A percentile compares a stretch with the other conserved stretches of the same genome.
Evolutionary conservation across 2,888 invertebrate genomes (phyloP).

Genomic region (Opisthograptis luteolata): DNA sequence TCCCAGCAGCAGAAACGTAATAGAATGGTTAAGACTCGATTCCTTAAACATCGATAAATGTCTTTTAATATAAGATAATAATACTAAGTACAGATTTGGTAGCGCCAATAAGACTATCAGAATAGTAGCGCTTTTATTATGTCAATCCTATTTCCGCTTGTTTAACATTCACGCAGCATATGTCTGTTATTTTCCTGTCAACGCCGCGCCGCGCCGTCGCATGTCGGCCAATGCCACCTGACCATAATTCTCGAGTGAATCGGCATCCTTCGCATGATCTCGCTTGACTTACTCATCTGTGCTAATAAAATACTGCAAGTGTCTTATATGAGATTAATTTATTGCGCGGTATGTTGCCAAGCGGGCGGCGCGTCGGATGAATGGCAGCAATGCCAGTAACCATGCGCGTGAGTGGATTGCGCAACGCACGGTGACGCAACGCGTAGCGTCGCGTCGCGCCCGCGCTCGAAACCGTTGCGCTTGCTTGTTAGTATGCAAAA

Average conservation of each 20-base stretch:
- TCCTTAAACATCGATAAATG: too few relatives aligned
- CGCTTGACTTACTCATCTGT: constrained; percentile 13
- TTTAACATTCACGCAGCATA: constrained; percentile 29
- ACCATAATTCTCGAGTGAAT: constrained; percentile 20
- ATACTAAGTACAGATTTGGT: too few relatives aligned
- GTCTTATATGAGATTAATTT: constrained; percentile 27
- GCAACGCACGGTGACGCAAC: constrained; percentile 72
- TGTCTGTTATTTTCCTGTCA: constrained; percentile 33
- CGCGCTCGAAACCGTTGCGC: constrained; percentile 39
- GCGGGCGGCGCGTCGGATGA: constrained; percentile 69
- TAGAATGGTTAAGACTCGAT: too few relatives aligned
- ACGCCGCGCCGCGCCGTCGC: constrained; percentile 1
- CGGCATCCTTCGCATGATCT: constrained; percentile 15
- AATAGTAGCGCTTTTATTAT: constrained; percentile 2
- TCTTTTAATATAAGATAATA: too few relatives aligned
- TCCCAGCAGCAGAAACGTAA: too few relatives aligned
- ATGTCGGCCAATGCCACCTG: constrained; percentile 33
- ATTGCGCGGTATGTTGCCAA: constrained; percentile 62
- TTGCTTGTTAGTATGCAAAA: constrained; percentile 79
- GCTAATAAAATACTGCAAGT: constrained; percentile 28
- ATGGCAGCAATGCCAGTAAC: constrained; percentile 54
- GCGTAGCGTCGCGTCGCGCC: constrained; percentile 51
- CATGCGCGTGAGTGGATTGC: constrained; percentile 73
- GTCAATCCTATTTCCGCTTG: constrained; percentile 33
- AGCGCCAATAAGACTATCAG: too few relatives aligned